phyloP scores from a whole-genome alignment of 2,113 vertebrate species.

The Arothron firmamentum region DNA sequence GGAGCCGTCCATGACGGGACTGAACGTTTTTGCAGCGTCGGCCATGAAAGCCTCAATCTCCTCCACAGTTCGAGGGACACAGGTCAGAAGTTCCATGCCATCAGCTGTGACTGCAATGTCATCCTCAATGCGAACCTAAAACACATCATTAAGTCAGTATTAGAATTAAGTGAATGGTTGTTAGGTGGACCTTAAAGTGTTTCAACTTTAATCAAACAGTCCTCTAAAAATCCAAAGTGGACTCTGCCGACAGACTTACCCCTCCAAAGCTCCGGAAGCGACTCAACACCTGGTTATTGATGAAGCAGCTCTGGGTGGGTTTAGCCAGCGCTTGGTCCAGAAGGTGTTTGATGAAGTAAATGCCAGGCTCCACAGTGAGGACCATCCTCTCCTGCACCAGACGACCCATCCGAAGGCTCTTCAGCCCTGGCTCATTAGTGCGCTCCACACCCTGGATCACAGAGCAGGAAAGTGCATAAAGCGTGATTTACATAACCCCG shows the following conservation, averaged over 20 bases:
- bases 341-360: slow-evolving; percentile 93
- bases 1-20: slow-evolving; percentile 32
- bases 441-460: slow-evolving; percentile 81
- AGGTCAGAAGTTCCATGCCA: slow-evolving; percentile 88
- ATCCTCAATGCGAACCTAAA: slow-evolving; percentile 93
- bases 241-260: slow-evolving; percentile 71
- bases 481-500: too few relatives aligned
- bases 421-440: slow-evolving; percentile 80
- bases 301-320: slow-evolving; percentile 80
- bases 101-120: slow-evolving; percentile 82
- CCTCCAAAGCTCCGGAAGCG: slow-evolving; percentile 87
- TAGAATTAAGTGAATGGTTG: too few relatives aligned
- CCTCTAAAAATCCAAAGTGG: background rate
- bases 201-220: too few relatives aligned
- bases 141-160: background rate
- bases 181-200: too few relatives aligned
- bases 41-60: slow-evolving; percentile 94
- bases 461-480: background rate
- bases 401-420: slow-evolving; percentile 84
- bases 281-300: slow-evolving; percentile 78
- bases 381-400: slow-evolving; percentile 87
- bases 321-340: slow-evolving; percentile 84
- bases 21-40: slow-evolving; percentile 62
- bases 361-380: slow-evolving; percentile 91
- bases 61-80: slow-evolving; percentile 89